A percentile compares a stretch with the other conserved stretches of the same genome.
Evolutionary conservation across 2,888 invertebrate species (phyloP).

Genomic region (Stenotaenia linearis): DNA sequence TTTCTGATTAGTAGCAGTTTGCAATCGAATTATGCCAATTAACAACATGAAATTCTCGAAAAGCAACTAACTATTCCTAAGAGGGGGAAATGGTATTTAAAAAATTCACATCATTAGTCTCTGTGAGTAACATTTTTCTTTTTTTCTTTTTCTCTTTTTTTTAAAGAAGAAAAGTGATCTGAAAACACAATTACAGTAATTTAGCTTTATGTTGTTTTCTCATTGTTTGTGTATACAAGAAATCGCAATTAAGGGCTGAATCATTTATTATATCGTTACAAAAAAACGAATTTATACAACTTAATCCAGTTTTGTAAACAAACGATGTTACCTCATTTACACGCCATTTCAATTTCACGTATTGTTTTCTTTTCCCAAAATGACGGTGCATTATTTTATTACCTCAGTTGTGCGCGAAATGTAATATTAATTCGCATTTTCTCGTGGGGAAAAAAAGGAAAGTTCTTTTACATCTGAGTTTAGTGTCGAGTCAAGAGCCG

Average conservation of each 20-base stretch:
- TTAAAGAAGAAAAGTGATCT: not conserved
- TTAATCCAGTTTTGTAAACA: too few relatives aligned
- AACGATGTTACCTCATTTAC: too few relatives aligned
- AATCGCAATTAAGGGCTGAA: too few relatives aligned
- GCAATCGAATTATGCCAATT: conserved; percentile 10
- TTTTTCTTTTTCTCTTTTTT: not conserved
- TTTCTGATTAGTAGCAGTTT: not conserved
- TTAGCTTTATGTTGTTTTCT: too few relatives aligned
- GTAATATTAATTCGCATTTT: not conserved
- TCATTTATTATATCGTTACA: too few relatives aligned
- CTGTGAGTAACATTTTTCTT: not conserved
- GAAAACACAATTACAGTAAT: too few relatives aligned
- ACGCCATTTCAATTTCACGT: too few relatives aligned
- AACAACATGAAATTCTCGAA: not conserved
- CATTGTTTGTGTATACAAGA: too few relatives aligned
- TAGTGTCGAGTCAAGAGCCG: not conserved
- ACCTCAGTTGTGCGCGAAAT: not conserved
- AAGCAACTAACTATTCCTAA: not conserved
- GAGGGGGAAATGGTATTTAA: not conserved
- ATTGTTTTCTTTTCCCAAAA: too few relatives aligned
- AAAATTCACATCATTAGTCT: not conserved
- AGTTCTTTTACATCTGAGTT: not conserved
- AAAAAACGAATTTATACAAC: too few relatives aligned
- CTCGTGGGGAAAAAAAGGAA: not conserved
- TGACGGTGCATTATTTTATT: too few relatives aligned